These are phyloP conservation scores for Xylophagus ater DNA, from an alignment of 2,888 invertebrate genomes.

Conservation along the genomic window DNA sequence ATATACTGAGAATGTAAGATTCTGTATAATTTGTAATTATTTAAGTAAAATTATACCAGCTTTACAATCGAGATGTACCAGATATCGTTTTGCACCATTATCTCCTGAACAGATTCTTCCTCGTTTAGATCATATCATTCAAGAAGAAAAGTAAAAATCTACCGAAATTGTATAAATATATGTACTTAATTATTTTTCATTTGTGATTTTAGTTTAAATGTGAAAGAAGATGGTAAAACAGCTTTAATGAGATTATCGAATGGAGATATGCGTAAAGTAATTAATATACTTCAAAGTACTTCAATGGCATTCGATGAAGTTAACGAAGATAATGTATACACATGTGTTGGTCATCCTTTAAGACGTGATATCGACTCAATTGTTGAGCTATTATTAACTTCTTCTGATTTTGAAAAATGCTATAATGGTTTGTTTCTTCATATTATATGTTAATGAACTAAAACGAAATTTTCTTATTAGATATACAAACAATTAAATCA, in stretches of 20 bases:
- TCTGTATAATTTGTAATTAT: slow-evolving; percentile 98
- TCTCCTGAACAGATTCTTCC: slow-evolving; percentile 78
- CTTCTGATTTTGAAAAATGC: slow-evolving; percentile 28
- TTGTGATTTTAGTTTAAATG: slow-evolving; percentile 63
- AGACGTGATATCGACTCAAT: slow-evolving; percentile 80
- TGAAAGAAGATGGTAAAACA: slow-evolving; percentile 77
- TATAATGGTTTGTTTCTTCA: slow-evolving; percentile 27
- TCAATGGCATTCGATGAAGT: slow-evolving; percentile 85
- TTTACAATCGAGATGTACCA: slow-evolving; percentile 92
- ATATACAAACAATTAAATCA: slow-evolving; percentile 73
- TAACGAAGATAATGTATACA: slow-evolving; percentile 82
- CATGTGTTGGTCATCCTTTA: slow-evolving; percentile 93
- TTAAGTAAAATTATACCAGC: slow-evolving; percentile 98
- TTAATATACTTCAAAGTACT: slow-evolving; percentile 94
- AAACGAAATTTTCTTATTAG: slow-evolving; percentile 31
- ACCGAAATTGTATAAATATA: neutral
- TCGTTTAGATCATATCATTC: slow-evolving; percentile 70
- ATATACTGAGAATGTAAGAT: slow-evolving; percentile 95
- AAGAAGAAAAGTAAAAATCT: slow-evolving; percentile 61
- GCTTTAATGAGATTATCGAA: slow-evolving; percentile 81
- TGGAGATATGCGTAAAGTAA: slow-evolving; percentile 95
- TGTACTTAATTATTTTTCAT: slow-evolving; percentile 14
- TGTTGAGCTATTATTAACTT: slow-evolving; percentile 61
- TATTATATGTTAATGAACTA: neutral
- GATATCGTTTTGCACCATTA: slow-evolving; percentile 91